Evolutionary conservation across 2,797 vertebrate genomes (phyloP).

Genomic region (Phoeniculus purpureus): DNA sequence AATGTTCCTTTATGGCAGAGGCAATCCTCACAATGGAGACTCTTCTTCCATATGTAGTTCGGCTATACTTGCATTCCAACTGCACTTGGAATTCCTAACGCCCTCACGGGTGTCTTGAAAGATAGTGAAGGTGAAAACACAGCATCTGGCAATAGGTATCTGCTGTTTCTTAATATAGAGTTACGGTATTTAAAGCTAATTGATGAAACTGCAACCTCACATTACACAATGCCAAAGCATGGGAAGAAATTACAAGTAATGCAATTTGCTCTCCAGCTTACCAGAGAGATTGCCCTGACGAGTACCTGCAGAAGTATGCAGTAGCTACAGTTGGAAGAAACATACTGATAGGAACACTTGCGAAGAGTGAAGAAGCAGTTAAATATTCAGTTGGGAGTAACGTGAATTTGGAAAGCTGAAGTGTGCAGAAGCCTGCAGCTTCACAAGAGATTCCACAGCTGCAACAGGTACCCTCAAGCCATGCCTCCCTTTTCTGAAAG

Average conservation of each 20-base stretch:
- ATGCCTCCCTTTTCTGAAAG: background rate
- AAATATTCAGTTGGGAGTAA: background rate
- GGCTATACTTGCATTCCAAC: background rate
- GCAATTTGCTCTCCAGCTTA: background rate
- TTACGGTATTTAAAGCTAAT: background rate
- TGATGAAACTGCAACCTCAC: background rate
- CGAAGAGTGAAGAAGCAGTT: background rate
- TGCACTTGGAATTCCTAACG: background rate
- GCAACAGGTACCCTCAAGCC: background rate
- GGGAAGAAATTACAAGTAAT: background rate
- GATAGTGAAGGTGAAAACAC: background rate
- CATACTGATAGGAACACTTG: background rate
- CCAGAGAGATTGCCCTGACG: background rate
- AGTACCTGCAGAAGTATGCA: background rate
- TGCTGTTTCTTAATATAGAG: background rate
- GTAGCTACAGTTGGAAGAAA: background rate
- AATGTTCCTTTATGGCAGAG: background rate
- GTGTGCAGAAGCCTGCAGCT: background rate
- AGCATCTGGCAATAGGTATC: background rate
- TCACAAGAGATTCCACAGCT: background rate
- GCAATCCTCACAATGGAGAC: background rate
- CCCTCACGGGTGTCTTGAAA: conserved; percentile 8
- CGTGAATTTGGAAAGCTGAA: background rate
- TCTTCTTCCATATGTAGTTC: background rate
- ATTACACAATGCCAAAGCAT: background rate